Conservation (phyloP, 2,113 vertebrate genomes). For the Vulpes vulpes region DNA sequence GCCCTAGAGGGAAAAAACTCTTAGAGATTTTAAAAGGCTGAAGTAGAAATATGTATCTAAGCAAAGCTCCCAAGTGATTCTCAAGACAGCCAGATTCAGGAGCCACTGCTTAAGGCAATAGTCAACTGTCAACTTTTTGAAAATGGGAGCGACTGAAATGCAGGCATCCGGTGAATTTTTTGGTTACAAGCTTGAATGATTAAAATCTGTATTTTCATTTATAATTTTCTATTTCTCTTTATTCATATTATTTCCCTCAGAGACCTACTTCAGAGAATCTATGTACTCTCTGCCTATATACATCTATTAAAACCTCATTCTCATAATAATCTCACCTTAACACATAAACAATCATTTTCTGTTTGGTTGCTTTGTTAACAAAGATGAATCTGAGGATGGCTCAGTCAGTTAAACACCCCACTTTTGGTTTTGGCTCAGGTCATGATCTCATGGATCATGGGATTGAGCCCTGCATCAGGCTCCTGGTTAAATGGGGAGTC, state of each 20-base stretch:
- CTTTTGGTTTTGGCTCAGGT: not conserved
- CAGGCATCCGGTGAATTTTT: not conserved
- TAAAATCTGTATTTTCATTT: conserved; percentile 12
- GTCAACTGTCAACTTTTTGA: not conserved
- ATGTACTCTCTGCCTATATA: not conserved
- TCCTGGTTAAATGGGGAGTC: not conserved
- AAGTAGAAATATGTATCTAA: conserved; percentile 15
- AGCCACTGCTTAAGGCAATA: not conserved
- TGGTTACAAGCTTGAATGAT: conserved; percentile 27
- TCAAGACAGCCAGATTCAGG: not conserved
- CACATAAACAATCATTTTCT: not conserved
- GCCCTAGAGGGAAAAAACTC: not conserved
- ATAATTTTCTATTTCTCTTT: not conserved
- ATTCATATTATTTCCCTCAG: conserved; percentile 40
- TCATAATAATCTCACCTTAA: conserved; percentile 5
- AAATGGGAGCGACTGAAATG: not conserved
- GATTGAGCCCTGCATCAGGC: not conserved
- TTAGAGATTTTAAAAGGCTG: conserved; percentile 4
- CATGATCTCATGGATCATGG: not conserved
- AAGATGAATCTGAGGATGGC: not conserved
- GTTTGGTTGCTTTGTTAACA: conserved; percentile 16
- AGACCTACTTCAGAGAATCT: not conserved
- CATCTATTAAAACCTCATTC: not conserved
- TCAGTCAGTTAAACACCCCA: not conserved
- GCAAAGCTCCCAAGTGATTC: conserved; percentile 40